Percentiles rank a stretch among this genome's conserved stretches.
These are phyloP conservation scores for Lypha dubia DNA, from an alignment of 2,888 invertebrate genomes.

Conservation along the genomic window DNA sequence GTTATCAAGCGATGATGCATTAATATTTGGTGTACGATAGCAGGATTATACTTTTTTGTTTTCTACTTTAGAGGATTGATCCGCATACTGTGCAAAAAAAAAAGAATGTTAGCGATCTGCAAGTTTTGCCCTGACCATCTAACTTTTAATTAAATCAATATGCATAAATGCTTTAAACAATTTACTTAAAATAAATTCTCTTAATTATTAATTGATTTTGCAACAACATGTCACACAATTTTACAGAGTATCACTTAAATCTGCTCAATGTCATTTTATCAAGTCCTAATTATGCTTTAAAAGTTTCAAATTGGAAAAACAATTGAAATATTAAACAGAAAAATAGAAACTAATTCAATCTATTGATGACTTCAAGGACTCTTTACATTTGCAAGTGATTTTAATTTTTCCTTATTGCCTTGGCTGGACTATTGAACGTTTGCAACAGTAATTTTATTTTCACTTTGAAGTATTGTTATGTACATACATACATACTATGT, in stretches of 20 bases:
- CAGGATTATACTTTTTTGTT: too few relatives aligned
- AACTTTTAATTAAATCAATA: too few relatives aligned
- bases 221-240: background rate
- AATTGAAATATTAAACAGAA: slow-evolving; percentile 2
- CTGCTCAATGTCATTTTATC: background rate
- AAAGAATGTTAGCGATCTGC: too few relatives aligned
- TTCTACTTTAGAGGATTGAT: too few relatives aligned
- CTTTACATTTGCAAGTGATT: background rate
- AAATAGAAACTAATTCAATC: background rate
- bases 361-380: slow-evolving; percentile 17
- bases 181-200: too few relatives aligned
- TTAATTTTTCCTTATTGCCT: slow-evolving; percentile 4
- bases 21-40: too few relatives aligned
- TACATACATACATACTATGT: too few relatives aligned
- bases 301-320: background rate
- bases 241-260: background rate
- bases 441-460: background rate
- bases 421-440: slow-evolving; percentile 23
- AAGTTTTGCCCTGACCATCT: too few relatives aligned
- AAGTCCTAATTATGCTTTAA: background rate
- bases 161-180: too few relatives aligned
- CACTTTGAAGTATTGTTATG: background rate
- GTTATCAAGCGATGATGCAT: too few relatives aligned
- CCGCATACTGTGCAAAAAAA: too few relatives aligned
- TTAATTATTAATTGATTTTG: too few relatives aligned